phyloP scores from a whole-genome alignment of 1,140 invertebrate genomes.

The Megalopta genalis region DNA sequence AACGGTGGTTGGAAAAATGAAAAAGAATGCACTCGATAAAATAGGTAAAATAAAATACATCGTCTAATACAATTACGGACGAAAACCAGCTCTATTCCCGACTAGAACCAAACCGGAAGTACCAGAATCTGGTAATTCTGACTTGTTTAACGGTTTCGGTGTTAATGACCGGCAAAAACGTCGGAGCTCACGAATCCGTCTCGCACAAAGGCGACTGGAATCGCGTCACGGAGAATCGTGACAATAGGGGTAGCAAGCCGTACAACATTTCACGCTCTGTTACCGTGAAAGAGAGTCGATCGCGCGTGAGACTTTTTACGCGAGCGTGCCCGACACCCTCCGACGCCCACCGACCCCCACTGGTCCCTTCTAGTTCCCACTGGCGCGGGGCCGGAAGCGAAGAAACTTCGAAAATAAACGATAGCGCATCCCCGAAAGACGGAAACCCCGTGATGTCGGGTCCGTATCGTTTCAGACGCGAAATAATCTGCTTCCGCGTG shows the following conservation, averaged over 20 bases:
- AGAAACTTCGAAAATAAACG: constrained; percentile 32
- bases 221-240: neutral
- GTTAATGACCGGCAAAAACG: neutral
- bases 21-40: too few species aligned
- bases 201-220: neutral
- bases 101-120: too few species aligned
- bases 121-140: neutral
- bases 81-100: too few species aligned
- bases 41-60: too few species aligned
- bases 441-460: constrained; percentile 23
- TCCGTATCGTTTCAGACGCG: constrained; percentile 41
- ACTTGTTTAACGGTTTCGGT: neutral
- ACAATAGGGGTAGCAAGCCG: neutral
- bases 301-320: constrained; percentile 22
- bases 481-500: constrained; percentile 41
- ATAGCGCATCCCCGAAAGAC: neutral
- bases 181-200: neutral
- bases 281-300: constrained; percentile 5
- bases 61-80: too few species aligned
- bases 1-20: too few species aligned
- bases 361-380: too few species aligned
- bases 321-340: neutral
- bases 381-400: neutral
- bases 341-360: too few species aligned
- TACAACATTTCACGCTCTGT: constrained; percentile 1